These are phyloP conservation scores for Bombus pascuorum DNA, from an alignment of 1,140 invertebrate genomes.

Conservation along the genomic window DNA sequence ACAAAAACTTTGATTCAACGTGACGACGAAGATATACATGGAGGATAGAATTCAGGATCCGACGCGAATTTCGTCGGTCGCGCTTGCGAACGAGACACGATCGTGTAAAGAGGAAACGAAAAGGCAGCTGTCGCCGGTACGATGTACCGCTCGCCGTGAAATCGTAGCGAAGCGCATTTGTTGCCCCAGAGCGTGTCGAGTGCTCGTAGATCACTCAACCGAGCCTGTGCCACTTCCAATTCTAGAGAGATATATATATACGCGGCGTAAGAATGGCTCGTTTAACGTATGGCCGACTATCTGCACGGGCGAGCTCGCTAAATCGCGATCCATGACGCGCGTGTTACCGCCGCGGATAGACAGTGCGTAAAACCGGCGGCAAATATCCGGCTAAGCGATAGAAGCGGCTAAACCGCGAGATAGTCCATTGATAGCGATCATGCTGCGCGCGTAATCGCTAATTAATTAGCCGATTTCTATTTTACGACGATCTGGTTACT, in stretches of 20 bases:
- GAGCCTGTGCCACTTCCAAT: conserved; percentile 58
- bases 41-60: background rate
- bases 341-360: conserved; percentile 9
- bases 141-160: conserved; percentile 58
- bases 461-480: conserved; percentile 54
- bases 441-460: background rate
- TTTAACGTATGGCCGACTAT: conserved; percentile 33
- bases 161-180: conserved; percentile 61
- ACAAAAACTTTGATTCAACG: background rate
- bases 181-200: conserved; percentile 62
- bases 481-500: background rate
- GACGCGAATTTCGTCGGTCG: conserved; percentile 27
- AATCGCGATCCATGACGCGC: conserved; percentile 25
- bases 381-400: conserved; percentile 11
- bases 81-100: conserved; percentile 32
- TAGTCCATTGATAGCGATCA: background rate
- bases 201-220: conserved; percentile 68
- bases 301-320: conserved; percentile 15
- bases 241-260: conserved; percentile 48
- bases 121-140: conserved; percentile 57
- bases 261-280: conserved; percentile 36
- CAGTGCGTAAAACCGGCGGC: conserved; percentile 44
- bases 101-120: conserved; percentile 55
- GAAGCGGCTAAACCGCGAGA: background rate
- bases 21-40: background rate